phyloP scores from a whole-genome alignment of 2,888 invertebrate species.

The Halictus ligatus region DNA sequence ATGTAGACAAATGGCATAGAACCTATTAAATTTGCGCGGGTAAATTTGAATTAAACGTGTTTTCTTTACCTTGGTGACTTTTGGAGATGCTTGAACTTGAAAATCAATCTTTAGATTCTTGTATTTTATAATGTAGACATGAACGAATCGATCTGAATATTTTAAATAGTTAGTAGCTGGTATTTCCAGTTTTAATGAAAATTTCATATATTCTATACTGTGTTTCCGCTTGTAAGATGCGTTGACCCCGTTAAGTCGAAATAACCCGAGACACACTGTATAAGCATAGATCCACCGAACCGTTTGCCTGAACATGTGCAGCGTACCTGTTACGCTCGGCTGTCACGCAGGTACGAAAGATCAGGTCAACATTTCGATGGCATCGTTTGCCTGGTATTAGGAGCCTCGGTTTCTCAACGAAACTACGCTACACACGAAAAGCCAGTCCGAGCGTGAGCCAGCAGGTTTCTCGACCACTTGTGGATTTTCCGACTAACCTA shows the following conservation, averaged over 20 bases:
- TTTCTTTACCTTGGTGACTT: not conserved
- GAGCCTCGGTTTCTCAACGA: not conserved
- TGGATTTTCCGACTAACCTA: constrained; percentile 69
- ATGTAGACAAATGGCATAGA: not conserved
- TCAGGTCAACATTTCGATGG: not conserved
- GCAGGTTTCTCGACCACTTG: constrained; percentile 70
- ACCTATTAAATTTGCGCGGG: not conserved
- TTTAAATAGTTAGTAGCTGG: not conserved
- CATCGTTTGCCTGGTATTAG: not conserved
- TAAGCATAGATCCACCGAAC: constrained; percentile 1
- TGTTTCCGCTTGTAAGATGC: not conserved
- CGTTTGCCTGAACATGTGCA: not conserved
- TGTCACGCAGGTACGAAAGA: not conserved
- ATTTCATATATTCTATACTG: not conserved
- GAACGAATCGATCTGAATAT: not conserved
- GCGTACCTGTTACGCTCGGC: not conserved
- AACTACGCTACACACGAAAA: not conserved
- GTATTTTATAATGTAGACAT: not conserved
- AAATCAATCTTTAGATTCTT: not conserved
- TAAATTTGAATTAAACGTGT: not conserved
- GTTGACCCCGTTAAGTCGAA: not conserved
- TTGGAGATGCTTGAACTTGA: not conserved
- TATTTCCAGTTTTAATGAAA: not conserved
- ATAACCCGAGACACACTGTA: not conserved
- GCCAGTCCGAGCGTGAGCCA: not conserved